Percentiles rank a stretch among this genome's conserved stretches.
These are phyloP conservation scores for Drosophila testacea DNA, from an alignment of 2,888 invertebrate species.

Conservation along the genomic window DNA sequence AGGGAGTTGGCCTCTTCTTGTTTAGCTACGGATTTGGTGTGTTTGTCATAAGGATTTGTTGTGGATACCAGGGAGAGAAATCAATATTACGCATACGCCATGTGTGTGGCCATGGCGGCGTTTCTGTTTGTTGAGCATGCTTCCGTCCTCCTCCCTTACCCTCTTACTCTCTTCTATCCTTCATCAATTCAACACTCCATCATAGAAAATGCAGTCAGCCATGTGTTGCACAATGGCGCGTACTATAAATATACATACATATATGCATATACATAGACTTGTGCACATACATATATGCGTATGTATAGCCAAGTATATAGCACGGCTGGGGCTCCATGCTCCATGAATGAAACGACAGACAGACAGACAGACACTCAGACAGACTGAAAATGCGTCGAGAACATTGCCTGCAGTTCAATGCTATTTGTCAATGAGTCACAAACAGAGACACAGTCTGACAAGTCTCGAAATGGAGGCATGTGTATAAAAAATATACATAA, in stretches of 20 bases:
- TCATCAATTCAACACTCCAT: not conserved
- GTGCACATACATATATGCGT: not conserved
- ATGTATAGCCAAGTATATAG: slow-evolving; percentile 47
- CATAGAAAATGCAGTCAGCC: slow-evolving; percentile 50
- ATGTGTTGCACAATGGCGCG: slow-evolving; percentile 63
- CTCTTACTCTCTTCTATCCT: not conserved
- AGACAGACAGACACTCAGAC: not conserved
- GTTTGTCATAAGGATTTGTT: slow-evolving; percentile 47
- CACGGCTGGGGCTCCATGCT: slow-evolving; percentile 49
- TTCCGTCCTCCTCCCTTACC: slow-evolving; percentile 20
- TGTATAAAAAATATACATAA: slow-evolving; percentile 12
- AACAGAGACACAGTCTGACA: slow-evolving; percentile 7
- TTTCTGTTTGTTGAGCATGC: slow-evolving; percentile 23
- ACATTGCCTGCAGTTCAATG: slow-evolving; percentile 73
- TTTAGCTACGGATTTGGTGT: slow-evolving; percentile 23
- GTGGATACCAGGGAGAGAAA: slow-evolving; percentile 28
- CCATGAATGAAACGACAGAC: slow-evolving; percentile 66
- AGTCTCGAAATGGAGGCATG: slow-evolving; percentile 22
- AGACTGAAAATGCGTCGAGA: slow-evolving; percentile 23
- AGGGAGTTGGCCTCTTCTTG: not conserved
- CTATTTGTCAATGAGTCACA: slow-evolving; percentile 77
- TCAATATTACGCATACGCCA: slow-evolving; percentile 66
- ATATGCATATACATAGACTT: not conserved
- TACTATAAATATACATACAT: slow-evolving; percentile 47
- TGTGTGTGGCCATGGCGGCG: slow-evolving; percentile 47